Evolutionary conservation across 1,140 invertebrate species (phyloP), one percentile per base, ranked within the genome.

Genomic region (Acromyrmex heyeri): DNA sequence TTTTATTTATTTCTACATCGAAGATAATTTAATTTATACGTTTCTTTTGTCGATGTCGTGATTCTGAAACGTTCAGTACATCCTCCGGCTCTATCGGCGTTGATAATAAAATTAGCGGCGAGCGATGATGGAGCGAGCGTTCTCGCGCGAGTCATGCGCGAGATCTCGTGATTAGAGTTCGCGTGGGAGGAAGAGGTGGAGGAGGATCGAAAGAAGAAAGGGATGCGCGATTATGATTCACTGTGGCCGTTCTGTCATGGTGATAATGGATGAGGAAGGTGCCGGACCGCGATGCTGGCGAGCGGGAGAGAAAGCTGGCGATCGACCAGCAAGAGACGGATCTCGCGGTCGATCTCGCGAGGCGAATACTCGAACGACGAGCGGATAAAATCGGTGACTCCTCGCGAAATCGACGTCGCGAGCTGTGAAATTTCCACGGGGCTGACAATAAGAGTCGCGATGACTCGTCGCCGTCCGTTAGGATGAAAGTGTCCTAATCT

Each of bases 91-190:
- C 61, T 81, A 61, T 82, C 67, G 24, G 55, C 55, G 24, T 48
- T 72, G 79, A 82, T 82, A 81, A 70, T 81, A 61, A 82, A 82
- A 82, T 82, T 82, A 73, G 79, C 55, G 1, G 38, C 77, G 48
- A 16, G 21, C 55, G 79, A 82, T 61, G 79, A 62, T 55, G 67
- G 53, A 72, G 55, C 73, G 69, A 48, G 55, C 44, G 24, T 7
- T 48, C n/a, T 73, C 48, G 77, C 62, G 77, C 79, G 55, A 73
- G 24, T 82, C 67, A 73, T 73, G 79, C 79, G 67, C 79, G 67
- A 82, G 79, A 82, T 82, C 55, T 59, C 14, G 55, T 55, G 67
- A 81, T 81, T 64, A 73, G 48, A 82, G 50, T 2, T 53, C 61
- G 44, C 57, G 50, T 24, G 61, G 16, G 55, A 50, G 55, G 14